Evolutionary conservation across 2,797 vertebrate species (phyloP).

Genomic region (Microchirus variegatus): DNA sequence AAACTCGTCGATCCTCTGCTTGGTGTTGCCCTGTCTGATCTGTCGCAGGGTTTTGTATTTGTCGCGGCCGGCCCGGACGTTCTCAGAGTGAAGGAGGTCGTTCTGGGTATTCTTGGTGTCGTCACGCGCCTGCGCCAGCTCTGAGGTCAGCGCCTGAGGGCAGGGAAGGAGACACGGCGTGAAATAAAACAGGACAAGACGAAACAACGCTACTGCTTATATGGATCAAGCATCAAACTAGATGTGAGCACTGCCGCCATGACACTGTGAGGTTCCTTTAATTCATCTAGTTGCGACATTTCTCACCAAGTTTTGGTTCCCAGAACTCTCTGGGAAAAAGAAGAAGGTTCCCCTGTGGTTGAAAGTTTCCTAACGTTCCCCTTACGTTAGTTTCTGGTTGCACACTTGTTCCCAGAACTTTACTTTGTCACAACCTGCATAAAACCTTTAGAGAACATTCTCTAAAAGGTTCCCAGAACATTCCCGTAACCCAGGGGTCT

Average conservation of each 20-base stretch:
- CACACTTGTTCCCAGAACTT: too few relatives aligned
- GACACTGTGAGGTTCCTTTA: too few relatives aligned
- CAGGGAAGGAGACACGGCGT: conserved; percentile 1
- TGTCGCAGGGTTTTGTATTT: conserved; percentile 97
- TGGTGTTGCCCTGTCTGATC: conserved; percentile 96
- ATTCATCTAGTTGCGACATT: too few relatives aligned
- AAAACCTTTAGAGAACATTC: too few relatives aligned
- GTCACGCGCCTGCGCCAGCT: conserved; percentile 90
- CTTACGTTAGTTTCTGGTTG: too few relatives aligned
- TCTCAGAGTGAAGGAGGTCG: conserved; percentile 91
- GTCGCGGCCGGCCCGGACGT: conserved; percentile 90
- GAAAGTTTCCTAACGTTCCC: too few relatives aligned
- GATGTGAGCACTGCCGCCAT: neutral
- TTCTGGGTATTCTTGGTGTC: conserved; percentile 93
- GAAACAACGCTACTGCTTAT: neutral
- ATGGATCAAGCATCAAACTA: neutral
- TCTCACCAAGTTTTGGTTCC: too few relatives aligned
- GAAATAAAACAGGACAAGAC: conserved; percentile 3
- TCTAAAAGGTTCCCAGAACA: too few relatives aligned
- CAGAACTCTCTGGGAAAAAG: too few relatives aligned
- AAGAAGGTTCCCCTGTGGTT: too few relatives aligned
- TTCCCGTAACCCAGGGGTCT: too few relatives aligned
- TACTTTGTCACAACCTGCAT: too few relatives aligned
- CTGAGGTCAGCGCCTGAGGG: conserved; percentile 87
- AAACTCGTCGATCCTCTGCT: conserved; percentile 97